A percentile compares a stretch with the other conserved stretches of the same genome.
These are phyloP conservation scores for Mythimna ferrago DNA, from an alignment of 2,888 invertebrate genomes.

Conservation along the genomic window DNA sequence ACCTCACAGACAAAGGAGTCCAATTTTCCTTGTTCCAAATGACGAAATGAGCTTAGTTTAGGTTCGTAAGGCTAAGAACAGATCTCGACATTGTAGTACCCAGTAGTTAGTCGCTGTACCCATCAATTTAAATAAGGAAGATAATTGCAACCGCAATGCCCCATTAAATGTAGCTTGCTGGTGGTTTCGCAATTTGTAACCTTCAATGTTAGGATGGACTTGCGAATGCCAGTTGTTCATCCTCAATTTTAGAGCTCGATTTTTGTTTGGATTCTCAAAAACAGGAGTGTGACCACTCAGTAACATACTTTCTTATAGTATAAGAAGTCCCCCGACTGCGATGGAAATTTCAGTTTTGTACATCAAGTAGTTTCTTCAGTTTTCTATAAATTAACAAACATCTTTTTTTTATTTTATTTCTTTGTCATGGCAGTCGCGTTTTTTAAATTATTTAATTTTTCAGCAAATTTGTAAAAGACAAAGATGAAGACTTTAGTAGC, in stretches of 20 bases:
- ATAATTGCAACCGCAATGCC: slow-evolving; percentile 61
- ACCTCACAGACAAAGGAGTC: slow-evolving; percentile 25
- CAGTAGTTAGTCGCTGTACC: slow-evolving; percentile 74
- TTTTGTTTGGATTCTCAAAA: neutral
- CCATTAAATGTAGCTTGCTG: slow-evolving; percentile 37
- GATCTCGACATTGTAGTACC: slow-evolving; percentile 38
- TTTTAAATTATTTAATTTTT: neutral
- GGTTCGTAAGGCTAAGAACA: slow-evolving; percentile 37
- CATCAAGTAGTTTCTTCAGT: no score
- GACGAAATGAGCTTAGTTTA: slow-evolving; percentile 39
- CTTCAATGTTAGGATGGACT: slow-evolving; percentile 37
- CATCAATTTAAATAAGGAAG: slow-evolving; percentile 54
- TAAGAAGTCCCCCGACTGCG: no score
- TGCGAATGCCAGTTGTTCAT: slow-evolving; percentile 18
- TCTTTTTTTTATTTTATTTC: no score
- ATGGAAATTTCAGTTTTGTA: no score
- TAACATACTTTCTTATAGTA: no score
- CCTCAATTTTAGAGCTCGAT: neutral
- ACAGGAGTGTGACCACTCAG: no score
- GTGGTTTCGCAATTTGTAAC: slow-evolving; percentile 43
- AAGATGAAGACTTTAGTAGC: neutral
- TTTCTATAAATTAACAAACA: no score
- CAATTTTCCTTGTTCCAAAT: slow-evolving; percentile 46
- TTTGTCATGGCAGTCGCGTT: no score
- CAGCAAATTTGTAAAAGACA: neutral